Evolutionary conservation across 2,797 vertebrate species (phyloP).

Genomic region (Adrianichthys oophorus): DNA sequence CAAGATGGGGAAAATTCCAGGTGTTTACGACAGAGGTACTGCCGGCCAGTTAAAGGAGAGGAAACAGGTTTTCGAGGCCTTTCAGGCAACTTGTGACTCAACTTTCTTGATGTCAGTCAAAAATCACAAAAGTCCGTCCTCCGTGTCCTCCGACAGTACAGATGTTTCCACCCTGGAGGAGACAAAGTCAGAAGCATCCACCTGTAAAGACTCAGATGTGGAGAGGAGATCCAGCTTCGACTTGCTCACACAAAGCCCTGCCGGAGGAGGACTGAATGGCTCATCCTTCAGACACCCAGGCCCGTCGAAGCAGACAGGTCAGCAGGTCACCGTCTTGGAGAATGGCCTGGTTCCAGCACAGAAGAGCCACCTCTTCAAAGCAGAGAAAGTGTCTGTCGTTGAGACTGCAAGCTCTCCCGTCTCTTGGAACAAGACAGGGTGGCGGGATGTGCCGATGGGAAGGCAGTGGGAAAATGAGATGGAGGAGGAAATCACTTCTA

Average conservation of each 20-base stretch:
- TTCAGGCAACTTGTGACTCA: slow-evolving; percentile 65
- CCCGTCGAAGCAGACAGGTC: slow-evolving; percentile 52
- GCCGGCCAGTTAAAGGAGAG: slow-evolving; percentile 80
- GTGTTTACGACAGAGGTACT: slow-evolving; percentile 77
- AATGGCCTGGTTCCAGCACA: slow-evolving; percentile 43
- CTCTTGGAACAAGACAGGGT: slow-evolving; percentile 9
- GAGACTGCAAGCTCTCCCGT: slow-evolving; percentile 17
- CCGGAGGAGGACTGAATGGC: slow-evolving; percentile 2
- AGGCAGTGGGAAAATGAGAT: slow-evolving; percentile 15
- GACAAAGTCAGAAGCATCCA: slow-evolving; percentile 26
- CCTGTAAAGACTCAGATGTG: slow-evolving; percentile 4
- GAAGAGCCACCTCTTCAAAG: slow-evolving; percentile 19
- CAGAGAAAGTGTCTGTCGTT: slow-evolving; percentile 12
- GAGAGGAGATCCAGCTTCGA: slow-evolving; percentile 34
- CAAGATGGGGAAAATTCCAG: slow-evolving; percentile 74
- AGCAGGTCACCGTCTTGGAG: slow-evolving; percentile 73
- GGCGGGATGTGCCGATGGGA: slow-evolving; percentile 2
- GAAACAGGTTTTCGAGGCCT: slow-evolving; percentile 81
- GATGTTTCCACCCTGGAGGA: slow-evolving; percentile 38
- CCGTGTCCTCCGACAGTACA: slow-evolving; percentile 35
- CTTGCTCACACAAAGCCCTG: not conserved
- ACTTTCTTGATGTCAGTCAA: slow-evolving; percentile 2
- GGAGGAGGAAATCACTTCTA: slow-evolving; percentile 32
- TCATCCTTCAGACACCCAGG: slow-evolving; percentile 35
- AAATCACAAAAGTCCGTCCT: slow-evolving; percentile 28